Conservation (phyloP, 2,113 vertebrate genomes). For the Condylura cristata region DNA sequence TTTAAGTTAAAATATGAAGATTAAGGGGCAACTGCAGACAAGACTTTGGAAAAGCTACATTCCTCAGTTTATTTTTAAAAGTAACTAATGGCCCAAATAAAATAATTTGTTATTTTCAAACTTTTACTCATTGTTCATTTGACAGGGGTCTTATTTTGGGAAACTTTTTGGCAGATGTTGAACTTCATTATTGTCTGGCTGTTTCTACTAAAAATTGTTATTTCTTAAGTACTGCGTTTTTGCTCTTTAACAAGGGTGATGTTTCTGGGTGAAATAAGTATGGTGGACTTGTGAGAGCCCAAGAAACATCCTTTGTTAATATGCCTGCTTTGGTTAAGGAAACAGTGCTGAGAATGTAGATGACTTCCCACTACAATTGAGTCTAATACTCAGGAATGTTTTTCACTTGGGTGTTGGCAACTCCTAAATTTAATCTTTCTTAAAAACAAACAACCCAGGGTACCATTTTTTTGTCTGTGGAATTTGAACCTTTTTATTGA, state of each 20-base stretch:
- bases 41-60: constrained; percentile 62
- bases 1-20: constrained; percentile 73
- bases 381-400: constrained; percentile 80
- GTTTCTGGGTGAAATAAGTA: constrained; percentile 54
- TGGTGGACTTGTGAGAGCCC: constrained; percentile 39
- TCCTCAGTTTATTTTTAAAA: constrained; percentile 65
- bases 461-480: constrained; percentile 72
- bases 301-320: constrained; percentile 72
- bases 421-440: constrained; percentile 83
- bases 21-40: constrained; percentile 73
- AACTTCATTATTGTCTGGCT: constrained; percentile 60
- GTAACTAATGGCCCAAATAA: constrained; percentile 66
- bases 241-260: neutral
- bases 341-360: constrained; percentile 74
- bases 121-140: constrained; percentile 63
- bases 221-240: constrained; percentile 46
- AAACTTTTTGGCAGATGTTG: constrained; percentile 68
- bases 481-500: constrained; percentile 79
- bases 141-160: constrained; percentile 69
- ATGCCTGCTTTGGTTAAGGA: constrained; percentile 16
- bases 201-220: constrained; percentile 48
- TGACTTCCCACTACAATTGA: constrained; percentile 68
- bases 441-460: constrained; percentile 78
- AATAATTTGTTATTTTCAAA: constrained; percentile 62
- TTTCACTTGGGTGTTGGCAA: constrained; percentile 81